Evolutionary conservation across 2,888 invertebrate genomes (phyloP).

Genomic region (Caenorhabditis sp.): DNA sequence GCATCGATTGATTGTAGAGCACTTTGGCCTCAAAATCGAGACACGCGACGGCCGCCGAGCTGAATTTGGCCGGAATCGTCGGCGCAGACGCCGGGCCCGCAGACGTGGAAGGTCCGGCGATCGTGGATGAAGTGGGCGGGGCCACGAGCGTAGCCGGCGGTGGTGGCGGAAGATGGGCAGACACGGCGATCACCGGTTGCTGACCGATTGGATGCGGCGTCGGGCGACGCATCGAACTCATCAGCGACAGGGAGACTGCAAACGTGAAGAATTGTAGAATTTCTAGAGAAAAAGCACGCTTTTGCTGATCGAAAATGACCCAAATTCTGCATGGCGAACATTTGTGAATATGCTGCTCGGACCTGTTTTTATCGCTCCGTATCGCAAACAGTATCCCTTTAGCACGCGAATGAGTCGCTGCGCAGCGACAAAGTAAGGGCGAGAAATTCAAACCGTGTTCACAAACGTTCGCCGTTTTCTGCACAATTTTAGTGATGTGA

Average conservation of each 20-base stretch:
- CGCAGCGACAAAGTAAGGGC: no score
- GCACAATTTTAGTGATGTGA: no score
- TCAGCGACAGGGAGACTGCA: slow-evolving; percentile 17
- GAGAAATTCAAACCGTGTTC: no score
- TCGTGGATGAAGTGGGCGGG: background rate
- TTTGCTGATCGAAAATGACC: no score
- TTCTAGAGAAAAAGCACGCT: slow-evolving; percentile 1
- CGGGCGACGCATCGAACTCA: slow-evolving; percentile 12
- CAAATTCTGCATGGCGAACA: no score
- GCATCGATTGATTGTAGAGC: slow-evolving; percentile 34
- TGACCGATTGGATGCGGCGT: background rate
- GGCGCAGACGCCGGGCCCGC: no score
- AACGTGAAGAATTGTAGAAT: no score
- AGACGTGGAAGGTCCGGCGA: background rate
- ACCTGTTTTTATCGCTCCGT: no score
- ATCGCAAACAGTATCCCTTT: no score
- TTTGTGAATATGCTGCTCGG: no score
- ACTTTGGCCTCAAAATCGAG: slow-evolving; percentile 44
- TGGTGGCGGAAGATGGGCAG: background rate
- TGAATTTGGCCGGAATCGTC: slow-evolving; percentile 1
- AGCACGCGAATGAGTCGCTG: no score
- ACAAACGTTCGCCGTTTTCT: no score
- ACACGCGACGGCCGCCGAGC: slow-evolving; percentile 4
- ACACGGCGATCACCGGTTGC: background rate
- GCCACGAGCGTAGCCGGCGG: background rate